These are phyloP conservation scores for Calliopum simillimum DNA, from an alignment of 2,888 invertebrate species.

Conservation along the genomic window DNA sequence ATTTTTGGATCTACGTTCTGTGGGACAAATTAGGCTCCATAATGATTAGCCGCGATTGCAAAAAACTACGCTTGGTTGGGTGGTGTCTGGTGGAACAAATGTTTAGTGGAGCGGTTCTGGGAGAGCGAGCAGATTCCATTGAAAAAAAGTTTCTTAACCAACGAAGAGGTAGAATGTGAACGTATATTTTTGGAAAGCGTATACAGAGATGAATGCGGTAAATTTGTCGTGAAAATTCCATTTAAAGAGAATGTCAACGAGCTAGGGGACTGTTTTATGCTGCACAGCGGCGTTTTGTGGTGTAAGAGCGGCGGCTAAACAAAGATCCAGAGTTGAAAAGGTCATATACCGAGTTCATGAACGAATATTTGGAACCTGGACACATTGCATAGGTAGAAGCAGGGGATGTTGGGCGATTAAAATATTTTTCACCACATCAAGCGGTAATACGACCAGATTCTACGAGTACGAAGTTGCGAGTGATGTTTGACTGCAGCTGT, in stretches of 20 bases:
- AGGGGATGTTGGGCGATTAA: not conserved
- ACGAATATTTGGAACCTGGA: slow-evolving; percentile 18
- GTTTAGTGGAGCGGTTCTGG: slow-evolving; percentile 18
- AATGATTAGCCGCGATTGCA: not conserved
- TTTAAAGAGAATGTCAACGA: slow-evolving; percentile 28
- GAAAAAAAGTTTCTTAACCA: slow-evolving; percentile 9
- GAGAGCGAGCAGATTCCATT: not conserved
- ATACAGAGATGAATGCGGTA: no score
- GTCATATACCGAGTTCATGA: slow-evolving; percentile 24
- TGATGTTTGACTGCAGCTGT: no score
- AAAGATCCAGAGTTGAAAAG: not conserved
- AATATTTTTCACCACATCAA: slow-evolving; percentile 32
- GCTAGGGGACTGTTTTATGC: slow-evolving; percentile 22
- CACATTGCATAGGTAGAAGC: slow-evolving; percentile 22
- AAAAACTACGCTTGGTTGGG: slow-evolving; percentile 24
- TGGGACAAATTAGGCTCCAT: slow-evolving; percentile 15
- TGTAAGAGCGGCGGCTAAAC: slow-evolving; percentile 15
- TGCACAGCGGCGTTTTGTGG: slow-evolving; percentile 23
- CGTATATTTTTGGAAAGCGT: no score
- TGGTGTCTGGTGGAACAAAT: slow-evolving; percentile 6
- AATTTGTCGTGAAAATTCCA: slow-evolving; percentile 20
- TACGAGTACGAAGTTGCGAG: slow-evolving; percentile 40
- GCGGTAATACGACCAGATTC: slow-evolving; percentile 35
- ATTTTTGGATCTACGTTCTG: slow-evolving; percentile 25
- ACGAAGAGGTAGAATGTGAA: slow-evolving; percentile 27